Conservation (phyloP, 2,113 vertebrate species). For the Lepisosteus oculatus region DNA sequence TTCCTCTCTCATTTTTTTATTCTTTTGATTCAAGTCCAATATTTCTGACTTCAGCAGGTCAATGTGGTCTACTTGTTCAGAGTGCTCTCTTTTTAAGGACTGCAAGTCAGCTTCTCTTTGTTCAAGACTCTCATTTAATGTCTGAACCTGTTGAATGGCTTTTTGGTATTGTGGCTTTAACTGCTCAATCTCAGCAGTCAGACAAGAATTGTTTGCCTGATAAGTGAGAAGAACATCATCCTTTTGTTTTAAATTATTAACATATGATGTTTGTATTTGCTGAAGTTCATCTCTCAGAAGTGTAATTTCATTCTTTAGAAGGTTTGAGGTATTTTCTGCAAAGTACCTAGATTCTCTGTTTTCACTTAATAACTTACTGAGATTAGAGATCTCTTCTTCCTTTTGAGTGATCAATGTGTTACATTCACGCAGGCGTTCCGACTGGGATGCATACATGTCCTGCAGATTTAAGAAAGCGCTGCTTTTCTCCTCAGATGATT, state of each 20-base stretch:
- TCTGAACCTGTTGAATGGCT: conserved; percentile 58
- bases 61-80: conserved; percentile 62
- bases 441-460: conserved; percentile 57
- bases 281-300: conserved; percentile 51
- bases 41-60: conserved; percentile 57
- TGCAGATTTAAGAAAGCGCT: conserved; percentile 68
- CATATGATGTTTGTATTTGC: conserved; percentile 36
- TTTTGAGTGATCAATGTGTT: conserved; percentile 49
- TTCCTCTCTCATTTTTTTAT: conserved; percentile 53
- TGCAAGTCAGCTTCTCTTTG: conserved; percentile 69
- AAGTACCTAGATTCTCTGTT: conserved; percentile 36
- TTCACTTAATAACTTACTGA: conserved; percentile 49
- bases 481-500: conserved; percentile 48
- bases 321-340: conserved; percentile 34
- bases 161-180: conserved; percentile 67
- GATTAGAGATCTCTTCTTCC: conserved; percentile 50
- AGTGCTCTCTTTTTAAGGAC: conserved; percentile 61
- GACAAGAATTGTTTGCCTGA: conserved; percentile 47
- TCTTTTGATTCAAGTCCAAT: conserved; percentile 55
- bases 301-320: conserved; percentile 53
- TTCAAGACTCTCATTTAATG: conserved; percentile 57
- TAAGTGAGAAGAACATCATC: conserved; percentile 48
- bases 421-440: conserved; percentile 51
- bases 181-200: conserved; percentile 62
- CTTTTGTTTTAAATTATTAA: conserved; percentile 61